Conservation (phyloP, 2,797 vertebrate genomes). For the Oreonectes daqikongensis region DNA sequence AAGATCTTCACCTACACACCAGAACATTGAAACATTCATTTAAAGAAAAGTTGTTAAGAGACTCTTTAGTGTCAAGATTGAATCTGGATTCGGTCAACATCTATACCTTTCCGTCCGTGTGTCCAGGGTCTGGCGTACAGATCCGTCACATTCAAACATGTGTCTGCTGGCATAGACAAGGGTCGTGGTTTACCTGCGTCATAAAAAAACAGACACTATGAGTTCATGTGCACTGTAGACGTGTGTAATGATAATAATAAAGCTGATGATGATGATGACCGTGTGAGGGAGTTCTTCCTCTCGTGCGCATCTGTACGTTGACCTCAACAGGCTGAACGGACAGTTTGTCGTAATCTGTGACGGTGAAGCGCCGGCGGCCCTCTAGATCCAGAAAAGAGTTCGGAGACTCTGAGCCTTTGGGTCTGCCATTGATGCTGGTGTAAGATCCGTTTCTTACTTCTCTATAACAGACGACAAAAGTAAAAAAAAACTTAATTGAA, state of each 20-base stretch:
- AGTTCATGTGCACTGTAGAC: no score
- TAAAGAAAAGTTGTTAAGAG: no score
- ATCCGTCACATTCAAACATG: slow-evolving; percentile 79
- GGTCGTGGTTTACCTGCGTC: slow-evolving; percentile 88
- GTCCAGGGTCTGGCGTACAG: slow-evolving; percentile 76
- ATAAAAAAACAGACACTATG: background rate
- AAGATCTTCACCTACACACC: slow-evolving; percentile 75
- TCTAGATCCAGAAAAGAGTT: slow-evolving; percentile 90
- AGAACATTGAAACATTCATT: background rate
- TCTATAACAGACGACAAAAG: slow-evolving; percentile 63
- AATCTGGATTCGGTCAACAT: background rate
- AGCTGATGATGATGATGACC: slow-evolving; percentile 68
- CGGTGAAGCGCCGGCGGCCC: slow-evolving; percentile 76
- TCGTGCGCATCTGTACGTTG: slow-evolving; percentile 79
- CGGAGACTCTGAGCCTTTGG: slow-evolving; percentile 82
- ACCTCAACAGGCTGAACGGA: slow-evolving; percentile 71
- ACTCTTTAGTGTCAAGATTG: background rate
- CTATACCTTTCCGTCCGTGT: slow-evolving; percentile 82
- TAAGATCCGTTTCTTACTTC: slow-evolving; percentile 69
- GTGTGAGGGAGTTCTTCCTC: slow-evolving; percentile 79
- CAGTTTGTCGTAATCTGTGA: slow-evolving; percentile 76
- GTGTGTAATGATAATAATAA: background rate
- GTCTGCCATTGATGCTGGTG: slow-evolving; percentile 58
- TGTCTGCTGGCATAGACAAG: slow-evolving; percentile 91
- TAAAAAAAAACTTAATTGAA: background rate